These are phyloP conservation scores for Anguilla marmorata DNA, from an alignment of 2,797 vertebrate genomes.

Conservation along the genomic window DNA sequence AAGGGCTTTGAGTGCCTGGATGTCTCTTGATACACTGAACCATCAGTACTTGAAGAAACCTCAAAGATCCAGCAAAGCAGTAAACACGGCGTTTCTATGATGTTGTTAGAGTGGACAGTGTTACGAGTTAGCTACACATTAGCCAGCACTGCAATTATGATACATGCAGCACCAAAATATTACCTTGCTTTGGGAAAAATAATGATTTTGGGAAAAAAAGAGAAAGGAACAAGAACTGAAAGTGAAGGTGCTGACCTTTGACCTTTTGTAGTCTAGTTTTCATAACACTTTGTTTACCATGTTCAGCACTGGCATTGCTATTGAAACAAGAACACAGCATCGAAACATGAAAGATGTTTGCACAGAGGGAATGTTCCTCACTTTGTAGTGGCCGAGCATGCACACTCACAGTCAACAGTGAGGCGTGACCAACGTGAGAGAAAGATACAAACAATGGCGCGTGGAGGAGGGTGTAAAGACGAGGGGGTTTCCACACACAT, in stretches of 20 bases:
- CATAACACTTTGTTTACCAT: neutral
- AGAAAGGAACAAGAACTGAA: neutral
- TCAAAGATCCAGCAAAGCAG: neutral
- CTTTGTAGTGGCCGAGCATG: conserved; percentile 34
- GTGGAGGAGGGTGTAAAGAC: conserved; percentile 24
- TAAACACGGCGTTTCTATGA: neutral
- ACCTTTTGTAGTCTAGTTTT: neutral
- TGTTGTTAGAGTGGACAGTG: neutral
- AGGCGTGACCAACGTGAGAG: conserved; percentile 13
- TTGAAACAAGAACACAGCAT: neutral
- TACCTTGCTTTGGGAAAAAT: neutral
- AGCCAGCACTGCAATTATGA: neutral
- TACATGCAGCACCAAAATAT: neutral
- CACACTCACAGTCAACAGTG: conserved; percentile 14
- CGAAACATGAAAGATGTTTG: conserved; percentile 13
- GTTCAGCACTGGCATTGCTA: neutral
- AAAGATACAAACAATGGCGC: conserved; percentile 25
- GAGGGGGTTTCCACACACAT: conserved; percentile 28
- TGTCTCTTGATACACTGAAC: neutral
- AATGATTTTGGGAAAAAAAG: neutral
- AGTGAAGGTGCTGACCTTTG: neutral
- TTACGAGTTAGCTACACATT: neutral
- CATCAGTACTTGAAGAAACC: neutral
- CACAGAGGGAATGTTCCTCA: conserved; percentile 11
- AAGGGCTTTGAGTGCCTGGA: neutral